Conservation (phyloP, 2,888 invertebrate genomes). For the Tetragnatha montana region DNA sequence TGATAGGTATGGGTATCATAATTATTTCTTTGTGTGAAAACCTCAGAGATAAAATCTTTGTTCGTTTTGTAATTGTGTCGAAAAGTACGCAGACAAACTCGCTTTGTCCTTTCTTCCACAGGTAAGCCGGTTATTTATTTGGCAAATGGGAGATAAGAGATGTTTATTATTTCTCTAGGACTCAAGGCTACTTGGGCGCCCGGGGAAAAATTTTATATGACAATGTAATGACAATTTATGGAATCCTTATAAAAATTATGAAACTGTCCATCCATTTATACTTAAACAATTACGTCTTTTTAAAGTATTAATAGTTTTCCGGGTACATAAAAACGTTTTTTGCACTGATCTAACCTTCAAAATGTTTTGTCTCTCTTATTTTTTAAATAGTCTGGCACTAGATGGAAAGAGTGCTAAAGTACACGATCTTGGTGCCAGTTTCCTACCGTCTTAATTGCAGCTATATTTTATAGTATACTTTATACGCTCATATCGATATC, state of each 20-base stretch:
- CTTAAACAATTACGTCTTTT: neutral
- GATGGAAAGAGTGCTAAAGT: no score
- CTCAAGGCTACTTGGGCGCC: conserved; percentile 31
- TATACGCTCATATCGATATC: no score
- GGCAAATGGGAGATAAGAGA: conserved; percentile 11
- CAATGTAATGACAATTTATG: conserved; percentile 43
- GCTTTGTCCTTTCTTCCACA: conserved; percentile 7
- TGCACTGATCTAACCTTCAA: no score
- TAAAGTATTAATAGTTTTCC: neutral
- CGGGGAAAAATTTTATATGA: conserved; percentile 17
- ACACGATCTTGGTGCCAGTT: no score
- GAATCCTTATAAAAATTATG: conserved; percentile 20
- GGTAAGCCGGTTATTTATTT: conserved; percentile 14
- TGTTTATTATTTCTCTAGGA: conserved; percentile 19
- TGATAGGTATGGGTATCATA: no score
- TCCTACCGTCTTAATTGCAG: no score
- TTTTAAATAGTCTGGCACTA: no score
- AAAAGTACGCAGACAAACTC: neutral
- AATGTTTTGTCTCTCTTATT: no score
- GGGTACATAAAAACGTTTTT: no score
- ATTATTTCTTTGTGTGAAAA: neutral
- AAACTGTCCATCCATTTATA: conserved; percentile 11
- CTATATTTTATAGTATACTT: no score
- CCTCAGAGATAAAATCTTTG: neutral
- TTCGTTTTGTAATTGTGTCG: neutral